Evolutionary conservation across 2,888 invertebrate species (phyloP), one percentile per base, ranked within the genome.

Genomic region (Tridacna gigas): DNA sequence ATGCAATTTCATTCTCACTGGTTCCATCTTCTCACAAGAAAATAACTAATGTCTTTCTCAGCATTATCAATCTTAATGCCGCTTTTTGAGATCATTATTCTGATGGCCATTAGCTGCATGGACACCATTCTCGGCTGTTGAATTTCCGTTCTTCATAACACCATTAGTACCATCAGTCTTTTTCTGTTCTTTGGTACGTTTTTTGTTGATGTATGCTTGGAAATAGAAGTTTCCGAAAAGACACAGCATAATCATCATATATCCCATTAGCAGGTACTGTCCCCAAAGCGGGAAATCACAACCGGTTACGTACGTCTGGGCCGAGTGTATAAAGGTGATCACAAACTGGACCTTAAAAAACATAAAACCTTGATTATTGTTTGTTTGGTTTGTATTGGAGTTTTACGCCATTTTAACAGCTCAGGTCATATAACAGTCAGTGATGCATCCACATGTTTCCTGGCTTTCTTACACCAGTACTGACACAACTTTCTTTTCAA

Each of bases 221-320:
- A 91, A 77, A 96, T 98, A 99, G 96, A 98, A 99, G 95, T 98
- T 97, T 94, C 97, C 97, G 96, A 99, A 99, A 77, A 99, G 96
- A 96, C 98, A 97, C 96, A 98, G 97, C 97, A 99, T 98, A 96
- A 97, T 97, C 84, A 98, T 97, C 95, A 98, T 98, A 97, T 98
- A 98, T 74, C 91, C 71, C 28, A 93, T 91, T 65, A 95, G 94
- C 97, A 96, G 90, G 95, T 96, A 86, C 83, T 93, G 91, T 18
- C 94, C 94, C 94, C 94, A 94, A 28, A 80, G 97, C 3, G 98
- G 98, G 94, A 97, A 98, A 89, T 97, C 97, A 93, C 98, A 98
- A 94, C 97, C 97, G 91, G 96, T 96, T 89, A 97, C 96, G 79
- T 97, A 94, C 0, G 97, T 96, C 94, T 97, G 97, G 69, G 97